These are phyloP conservation scores for Rhagoletis zephyria DNA, from an alignment of 1,140 invertebrate species.

Conservation along the genomic window DNA sequence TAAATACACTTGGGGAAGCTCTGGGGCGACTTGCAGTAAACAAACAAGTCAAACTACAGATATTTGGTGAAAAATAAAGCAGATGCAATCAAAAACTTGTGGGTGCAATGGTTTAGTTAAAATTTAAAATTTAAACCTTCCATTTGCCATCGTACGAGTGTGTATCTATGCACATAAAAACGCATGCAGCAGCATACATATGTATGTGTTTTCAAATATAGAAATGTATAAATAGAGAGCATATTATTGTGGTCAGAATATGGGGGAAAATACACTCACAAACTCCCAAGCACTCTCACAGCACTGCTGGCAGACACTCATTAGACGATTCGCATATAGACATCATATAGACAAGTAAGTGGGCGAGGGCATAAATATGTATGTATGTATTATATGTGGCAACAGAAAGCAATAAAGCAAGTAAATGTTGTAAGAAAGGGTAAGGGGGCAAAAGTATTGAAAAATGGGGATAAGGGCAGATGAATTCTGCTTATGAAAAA, in stretches of 20 bases:
- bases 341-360: background rate
- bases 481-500: background rate
- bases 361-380: background rate
- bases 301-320: slow-evolving; percentile 5
- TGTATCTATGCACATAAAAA: no score
- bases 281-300: background rate
- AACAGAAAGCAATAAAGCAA: slow-evolving; percentile 19
- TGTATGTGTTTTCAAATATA: background rate
- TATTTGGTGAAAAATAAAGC: no score
- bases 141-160: background rate
- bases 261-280: slow-evolving; percentile 21
- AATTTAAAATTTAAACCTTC: slow-evolving; percentile 33
- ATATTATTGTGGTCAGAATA: slow-evolving; percentile 36
- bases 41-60: background rate
- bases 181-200: background rate
- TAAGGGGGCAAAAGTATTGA: slow-evolving; percentile 8
- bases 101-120: slow-evolving; percentile 33
- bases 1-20: background rate
- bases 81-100: slow-evolving; percentile 25
- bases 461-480: background rate
- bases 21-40: background rate
- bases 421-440: slow-evolving; percentile 33
- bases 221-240: background rate
- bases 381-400: background rate
- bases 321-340: slow-evolving; percentile 42